Conservation (phyloP, 2,888 invertebrate species). For the Dicyrtomina minuta region DNA sequence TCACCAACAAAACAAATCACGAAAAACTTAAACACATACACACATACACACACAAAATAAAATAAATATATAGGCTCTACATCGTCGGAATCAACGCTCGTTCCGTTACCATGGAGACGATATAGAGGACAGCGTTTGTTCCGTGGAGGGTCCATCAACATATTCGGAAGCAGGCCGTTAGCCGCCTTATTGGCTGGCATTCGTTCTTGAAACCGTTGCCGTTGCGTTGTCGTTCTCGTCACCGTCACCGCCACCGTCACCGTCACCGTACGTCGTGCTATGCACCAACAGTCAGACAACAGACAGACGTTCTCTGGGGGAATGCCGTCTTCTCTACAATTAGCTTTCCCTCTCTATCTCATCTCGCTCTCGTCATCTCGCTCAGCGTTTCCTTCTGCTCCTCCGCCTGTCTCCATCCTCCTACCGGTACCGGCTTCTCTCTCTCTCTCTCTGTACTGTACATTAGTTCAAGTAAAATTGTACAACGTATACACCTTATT, state of each 20-base stretch:
- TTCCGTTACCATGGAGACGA: slow-evolving; percentile 57
- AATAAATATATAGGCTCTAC: slow-evolving; percentile 60
- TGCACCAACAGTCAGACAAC: too few relatives aligned
- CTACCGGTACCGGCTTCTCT: too few relatives aligned
- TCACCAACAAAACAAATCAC: neutral
- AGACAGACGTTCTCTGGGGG: neutral
- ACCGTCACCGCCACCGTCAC: too few relatives aligned
- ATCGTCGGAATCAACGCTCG: slow-evolving; percentile 69
- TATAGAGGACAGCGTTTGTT: slow-evolving; percentile 83
- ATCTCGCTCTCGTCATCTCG: neutral
- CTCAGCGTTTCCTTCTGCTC: neutral
- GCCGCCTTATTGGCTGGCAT: too few relatives aligned
- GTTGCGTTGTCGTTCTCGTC: too few relatives aligned
- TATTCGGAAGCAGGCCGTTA: slow-evolving; percentile 53
- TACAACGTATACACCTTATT: too few relatives aligned
- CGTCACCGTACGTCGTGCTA: too few relatives aligned
- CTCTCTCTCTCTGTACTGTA: too few relatives aligned
- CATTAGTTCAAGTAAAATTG: too few relatives aligned
- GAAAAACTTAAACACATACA: too few relatives aligned
- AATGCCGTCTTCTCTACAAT: neutral
- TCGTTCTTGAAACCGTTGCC: too few relatives aligned
- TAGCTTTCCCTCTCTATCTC: neutral
- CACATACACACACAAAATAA: neutral
- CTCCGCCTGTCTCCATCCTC: neutral
- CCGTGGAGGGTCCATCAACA: slow-evolving; percentile 72